Percentiles rank a stretch among this genome's conserved stretches.
phyloP scores from a whole-genome alignment of 2,113 vertebrate genomes.

The Corvus hawaiiensis region DNA sequence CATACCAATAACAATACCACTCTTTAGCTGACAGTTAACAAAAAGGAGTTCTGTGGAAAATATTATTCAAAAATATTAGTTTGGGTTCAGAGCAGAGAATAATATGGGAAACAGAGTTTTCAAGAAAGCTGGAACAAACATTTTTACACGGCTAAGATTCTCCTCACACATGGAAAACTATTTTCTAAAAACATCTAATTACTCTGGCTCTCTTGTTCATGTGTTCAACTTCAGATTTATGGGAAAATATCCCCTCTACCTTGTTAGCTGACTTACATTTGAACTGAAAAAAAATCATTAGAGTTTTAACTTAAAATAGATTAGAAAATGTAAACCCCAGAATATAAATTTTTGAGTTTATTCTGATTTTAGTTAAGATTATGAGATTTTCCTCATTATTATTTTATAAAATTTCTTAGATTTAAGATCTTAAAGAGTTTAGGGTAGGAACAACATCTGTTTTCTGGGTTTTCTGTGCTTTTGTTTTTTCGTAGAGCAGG shows the following conservation, averaged over 20 bases:
- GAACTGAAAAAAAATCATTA: background rate
- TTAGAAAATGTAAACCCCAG: background rate
- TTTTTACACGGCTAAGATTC: background rate
- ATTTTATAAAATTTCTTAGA: background rate
- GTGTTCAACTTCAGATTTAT: background rate
- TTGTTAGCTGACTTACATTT: background rate
- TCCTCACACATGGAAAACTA: background rate
- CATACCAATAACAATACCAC: background rate
- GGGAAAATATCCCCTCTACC: background rate
- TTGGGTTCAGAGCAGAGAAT: background rate
- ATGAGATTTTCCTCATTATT: background rate
- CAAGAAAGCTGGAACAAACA: background rate
- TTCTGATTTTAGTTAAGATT: background rate
- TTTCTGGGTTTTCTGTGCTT: background rate
- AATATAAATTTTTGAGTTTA: background rate
- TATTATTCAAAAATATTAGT: background rate
- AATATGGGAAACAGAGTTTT: background rate
- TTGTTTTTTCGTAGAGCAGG: background rate
- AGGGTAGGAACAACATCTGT: background rate
- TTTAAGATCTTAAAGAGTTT: background rate
- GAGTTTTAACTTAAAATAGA: background rate
- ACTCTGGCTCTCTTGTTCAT: background rate
- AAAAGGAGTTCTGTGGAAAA: background rate
- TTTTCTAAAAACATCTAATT: background rate
- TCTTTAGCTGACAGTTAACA: background rate